These are phyloP conservation scores for Pissodes strobi DNA, from an alignment of 1,140 invertebrate species.

Conservation along the genomic window DNA sequence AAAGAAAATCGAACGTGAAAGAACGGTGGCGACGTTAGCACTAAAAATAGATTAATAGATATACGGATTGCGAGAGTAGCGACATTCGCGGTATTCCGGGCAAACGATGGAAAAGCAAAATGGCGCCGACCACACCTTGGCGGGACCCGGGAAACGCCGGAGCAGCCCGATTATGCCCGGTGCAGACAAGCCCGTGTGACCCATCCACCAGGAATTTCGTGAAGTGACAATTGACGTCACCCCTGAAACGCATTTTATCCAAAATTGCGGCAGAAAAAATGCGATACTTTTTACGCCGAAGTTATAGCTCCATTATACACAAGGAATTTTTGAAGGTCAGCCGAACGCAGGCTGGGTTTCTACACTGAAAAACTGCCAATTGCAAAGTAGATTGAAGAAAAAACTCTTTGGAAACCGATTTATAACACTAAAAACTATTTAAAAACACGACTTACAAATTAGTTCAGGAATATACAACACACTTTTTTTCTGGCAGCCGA, in stretches of 20 bases:
- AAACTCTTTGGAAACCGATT: constrained; percentile 5
- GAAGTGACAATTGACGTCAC: constrained; percentile 29
- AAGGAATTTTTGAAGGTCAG: constrained; percentile 28
- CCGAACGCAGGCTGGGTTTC: constrained; percentile 7
- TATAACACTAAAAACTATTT: constrained; percentile 35
- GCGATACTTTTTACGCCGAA: background rate
- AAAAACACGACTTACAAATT: constrained; percentile 47
- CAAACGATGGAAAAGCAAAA: constrained; percentile 40
- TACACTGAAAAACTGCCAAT: constrained; percentile 11
- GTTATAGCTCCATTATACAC: background rate
- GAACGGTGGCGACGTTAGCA: constrained; percentile 19
- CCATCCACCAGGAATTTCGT: constrained; percentile 31
- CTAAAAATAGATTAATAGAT: constrained; percentile 35
- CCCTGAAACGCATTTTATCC: constrained; percentile 19
- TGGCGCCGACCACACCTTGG: constrained; percentile 55
- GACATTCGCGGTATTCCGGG: constrained; percentile 6
- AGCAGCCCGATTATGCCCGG: constrained; percentile 5
- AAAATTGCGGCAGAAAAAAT: constrained; percentile 3
- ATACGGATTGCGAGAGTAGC: constrained; percentile 13
- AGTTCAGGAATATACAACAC: constrained; percentile 44
- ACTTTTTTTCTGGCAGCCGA: constrained; percentile 39
- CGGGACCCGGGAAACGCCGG: constrained; percentile 46
- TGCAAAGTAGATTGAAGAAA: background rate
- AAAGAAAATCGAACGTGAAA: constrained; percentile 33
- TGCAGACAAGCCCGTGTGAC: constrained; percentile 23